A percentile compares a stretch with the other conserved stretches of the same genome.
phyloP scores from a whole-genome alignment of 2,797 vertebrate genomes.

The Mycteria americana region DNA sequence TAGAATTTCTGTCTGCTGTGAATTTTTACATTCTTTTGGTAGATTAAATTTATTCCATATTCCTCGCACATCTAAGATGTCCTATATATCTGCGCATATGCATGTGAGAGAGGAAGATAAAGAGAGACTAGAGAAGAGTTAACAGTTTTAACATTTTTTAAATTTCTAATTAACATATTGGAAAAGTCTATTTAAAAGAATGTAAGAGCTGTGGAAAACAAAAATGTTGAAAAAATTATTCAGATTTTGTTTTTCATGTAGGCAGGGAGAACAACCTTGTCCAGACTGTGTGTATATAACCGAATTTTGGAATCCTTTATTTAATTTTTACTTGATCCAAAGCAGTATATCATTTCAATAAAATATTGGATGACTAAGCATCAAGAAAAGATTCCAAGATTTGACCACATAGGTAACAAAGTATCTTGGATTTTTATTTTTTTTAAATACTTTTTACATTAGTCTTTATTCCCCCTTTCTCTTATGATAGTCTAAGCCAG shows the following conservation, averaged over 20 bases:
- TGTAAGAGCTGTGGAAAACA: neutral
- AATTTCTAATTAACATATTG: neutral
- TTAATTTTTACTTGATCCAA: neutral
- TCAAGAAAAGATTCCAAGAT: neutral
- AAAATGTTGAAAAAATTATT: neutral
- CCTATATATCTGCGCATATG: neutral
- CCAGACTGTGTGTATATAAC: neutral
- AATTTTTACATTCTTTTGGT: neutral
- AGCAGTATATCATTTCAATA: neutral
- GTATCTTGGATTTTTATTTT: neutral
- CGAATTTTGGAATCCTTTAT: neutral
- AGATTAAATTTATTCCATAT: neutral
- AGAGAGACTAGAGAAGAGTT: neutral
- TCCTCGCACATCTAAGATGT: neutral
- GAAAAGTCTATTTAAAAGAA: neutral
- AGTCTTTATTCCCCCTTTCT: neutral
- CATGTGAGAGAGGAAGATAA: neutral
- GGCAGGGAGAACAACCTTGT: neutral
- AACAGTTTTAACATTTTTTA: neutral
- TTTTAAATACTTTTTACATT: neutral
- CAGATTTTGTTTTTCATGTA: neutral
- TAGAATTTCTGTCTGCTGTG: neutral
- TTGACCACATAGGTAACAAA: neutral
- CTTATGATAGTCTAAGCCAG: neutral
- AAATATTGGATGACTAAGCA: neutral